phyloP scores from a whole-genome alignment of 2,888 invertebrate genomes.

The Mimas tiliae region DNA sequence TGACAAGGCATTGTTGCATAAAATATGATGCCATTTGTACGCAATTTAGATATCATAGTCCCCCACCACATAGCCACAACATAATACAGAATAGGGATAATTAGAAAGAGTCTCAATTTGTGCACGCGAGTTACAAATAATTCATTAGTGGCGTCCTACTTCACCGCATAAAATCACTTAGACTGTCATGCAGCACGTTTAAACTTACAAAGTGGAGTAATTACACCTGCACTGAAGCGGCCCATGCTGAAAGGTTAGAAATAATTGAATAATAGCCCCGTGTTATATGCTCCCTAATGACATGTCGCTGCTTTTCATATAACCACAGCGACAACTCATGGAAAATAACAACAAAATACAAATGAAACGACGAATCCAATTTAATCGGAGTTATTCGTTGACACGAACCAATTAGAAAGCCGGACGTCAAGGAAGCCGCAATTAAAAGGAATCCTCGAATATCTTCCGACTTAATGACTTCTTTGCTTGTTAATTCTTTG shows the following conservation, averaged over 20 bases:
- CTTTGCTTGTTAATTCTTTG: conserved; percentile 85
- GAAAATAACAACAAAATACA: conserved; percentile 24
- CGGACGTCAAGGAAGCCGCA: conserved; percentile 79
- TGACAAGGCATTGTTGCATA: too few species aligned
- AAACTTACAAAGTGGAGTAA: conserved; percentile 71
- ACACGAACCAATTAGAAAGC: conserved; percentile 81
- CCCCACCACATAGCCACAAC: conserved; percentile 58
- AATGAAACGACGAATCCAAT: conserved; percentile 62
- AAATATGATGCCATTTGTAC: background rate
- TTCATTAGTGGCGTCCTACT: conserved; percentile 72
- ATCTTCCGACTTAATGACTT: conserved; percentile 84
- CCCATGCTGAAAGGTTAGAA: conserved; percentile 80
- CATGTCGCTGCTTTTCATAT: conserved; percentile 41
- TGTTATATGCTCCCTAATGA: conserved; percentile 75
- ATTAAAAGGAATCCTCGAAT: conserved; percentile 83
- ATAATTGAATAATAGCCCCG: conserved; percentile 80
- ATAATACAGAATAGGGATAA: conserved; percentile 55
- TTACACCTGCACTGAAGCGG: conserved; percentile 65
- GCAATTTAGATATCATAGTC: conserved; percentile 37
- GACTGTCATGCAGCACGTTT: conserved; percentile 78
- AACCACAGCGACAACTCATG: background rate
- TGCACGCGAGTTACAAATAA: conserved; percentile 79
- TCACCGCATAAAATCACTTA: conserved; percentile 79
- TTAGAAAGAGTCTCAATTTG: conserved; percentile 61
- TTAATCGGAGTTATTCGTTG: conserved; percentile 66